A percentile compares a stretch with the other conserved stretches of the same genome.
phyloP scores from a whole-genome alignment of 2,888 invertebrate genomes.

The Bombylius major region DNA sequence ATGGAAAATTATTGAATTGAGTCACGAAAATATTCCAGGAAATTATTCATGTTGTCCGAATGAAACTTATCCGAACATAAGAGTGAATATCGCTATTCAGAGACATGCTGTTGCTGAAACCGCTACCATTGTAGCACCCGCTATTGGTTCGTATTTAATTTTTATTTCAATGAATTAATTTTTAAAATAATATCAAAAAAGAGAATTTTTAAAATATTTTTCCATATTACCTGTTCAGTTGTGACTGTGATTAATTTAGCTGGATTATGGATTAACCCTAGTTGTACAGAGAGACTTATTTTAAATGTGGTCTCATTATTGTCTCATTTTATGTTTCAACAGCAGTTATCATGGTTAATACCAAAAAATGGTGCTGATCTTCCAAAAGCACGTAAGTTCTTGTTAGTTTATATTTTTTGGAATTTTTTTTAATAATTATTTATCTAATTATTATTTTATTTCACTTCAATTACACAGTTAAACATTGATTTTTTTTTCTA shows the following conservation, averaged over 20 bases:
- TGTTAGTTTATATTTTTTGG: too few species aligned
- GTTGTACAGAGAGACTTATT: slow-evolving; percentile 42
- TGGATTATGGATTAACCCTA: slow-evolving; percentile 44
- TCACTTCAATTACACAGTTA: too few species aligned
- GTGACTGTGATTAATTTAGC: slow-evolving; percentile 45
- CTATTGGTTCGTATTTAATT: slow-evolving; percentile 21
- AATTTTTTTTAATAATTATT: too few species aligned
- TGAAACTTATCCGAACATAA: slow-evolving; percentile 47
- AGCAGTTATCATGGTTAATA: slow-evolving; percentile 45
- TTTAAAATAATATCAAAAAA: too few species aligned
- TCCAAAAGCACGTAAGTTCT: slow-evolving; percentile 42
- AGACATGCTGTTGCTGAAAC: slow-evolving; percentile 44
- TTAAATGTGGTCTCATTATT: slow-evolving; percentile 47
- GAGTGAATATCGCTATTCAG: slow-evolving; percentile 43
- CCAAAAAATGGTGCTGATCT: slow-evolving; percentile 46
- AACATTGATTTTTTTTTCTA: too few species aligned
- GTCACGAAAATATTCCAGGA: slow-evolving; percentile 37
- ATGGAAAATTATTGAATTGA: slow-evolving; percentile 43
- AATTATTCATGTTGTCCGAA: slow-evolving; percentile 44
- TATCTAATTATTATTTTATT: too few species aligned
- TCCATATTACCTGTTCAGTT: slow-evolving; percentile 27
- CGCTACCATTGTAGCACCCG: slow-evolving; percentile 12
- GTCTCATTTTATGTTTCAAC: slow-evolving; percentile 46
- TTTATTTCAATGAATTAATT: not conserved
- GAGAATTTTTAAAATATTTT: too few species aligned